phyloP scores from a whole-genome alignment of 2,113 vertebrate genomes.

The Odobenus rosmarus region DNA sequence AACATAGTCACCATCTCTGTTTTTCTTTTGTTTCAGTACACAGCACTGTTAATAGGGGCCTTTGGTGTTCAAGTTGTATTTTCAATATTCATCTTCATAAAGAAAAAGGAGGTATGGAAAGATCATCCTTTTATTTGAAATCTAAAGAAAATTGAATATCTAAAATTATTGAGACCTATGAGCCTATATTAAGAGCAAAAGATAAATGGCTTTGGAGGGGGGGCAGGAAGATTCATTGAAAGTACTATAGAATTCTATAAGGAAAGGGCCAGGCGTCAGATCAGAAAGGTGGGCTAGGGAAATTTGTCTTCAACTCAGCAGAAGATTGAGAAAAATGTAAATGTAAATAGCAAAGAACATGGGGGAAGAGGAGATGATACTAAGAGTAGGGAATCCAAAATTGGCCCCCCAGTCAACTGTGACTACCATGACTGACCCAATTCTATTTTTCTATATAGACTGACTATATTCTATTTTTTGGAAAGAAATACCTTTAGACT shows the following conservation, averaged over 20 bases:
- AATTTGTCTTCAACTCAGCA: neutral
- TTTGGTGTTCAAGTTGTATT: slow-evolving; percentile 50
- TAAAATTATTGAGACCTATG: neutral
- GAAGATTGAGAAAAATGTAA: neutral
- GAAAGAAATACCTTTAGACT: neutral
- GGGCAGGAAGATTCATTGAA: neutral
- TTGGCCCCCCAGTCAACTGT: too few species aligned
- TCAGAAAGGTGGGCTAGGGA: neutral
- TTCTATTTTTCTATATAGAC: neutral
- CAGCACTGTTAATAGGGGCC: slow-evolving; percentile 56
- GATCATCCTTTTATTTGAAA: neutral
- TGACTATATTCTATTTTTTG: neutral
- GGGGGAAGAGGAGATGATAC: neutral
- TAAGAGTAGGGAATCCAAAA: neutral
- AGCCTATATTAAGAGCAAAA: neutral
- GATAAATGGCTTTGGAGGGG: neutral
- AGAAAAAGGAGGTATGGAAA: slow-evolving; percentile 69
- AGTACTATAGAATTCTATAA: neutral
- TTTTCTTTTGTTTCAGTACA: slow-evolving; percentile 67
- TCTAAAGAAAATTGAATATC: neutral
- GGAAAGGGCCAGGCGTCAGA: neutral
- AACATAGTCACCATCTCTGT: neutral
- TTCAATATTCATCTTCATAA: slow-evolving; percentile 44
- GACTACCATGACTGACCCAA: neutral
- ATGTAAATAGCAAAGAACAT: neutral